Evolutionary conservation across 2,113 vertebrate genomes (phyloP).

Genomic region (Antechinus stuartii): DNA sequence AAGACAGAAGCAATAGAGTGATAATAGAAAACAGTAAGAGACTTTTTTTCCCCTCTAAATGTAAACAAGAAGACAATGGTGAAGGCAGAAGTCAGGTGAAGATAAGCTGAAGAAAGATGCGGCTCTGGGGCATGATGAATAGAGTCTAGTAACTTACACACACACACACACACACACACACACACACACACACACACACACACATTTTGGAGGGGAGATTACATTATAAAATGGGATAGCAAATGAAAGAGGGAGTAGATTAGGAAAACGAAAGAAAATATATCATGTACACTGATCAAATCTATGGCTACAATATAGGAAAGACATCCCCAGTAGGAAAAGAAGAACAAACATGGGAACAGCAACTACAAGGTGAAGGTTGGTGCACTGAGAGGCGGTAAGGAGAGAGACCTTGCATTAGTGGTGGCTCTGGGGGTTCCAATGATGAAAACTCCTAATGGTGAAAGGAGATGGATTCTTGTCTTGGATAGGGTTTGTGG

Average conservation of each 20-base stretch:
- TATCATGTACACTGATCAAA: not conserved
- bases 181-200: no score
- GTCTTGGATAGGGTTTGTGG: no score
- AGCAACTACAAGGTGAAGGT: not conserved
- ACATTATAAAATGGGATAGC: not conserved
- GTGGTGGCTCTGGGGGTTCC: not conserved
- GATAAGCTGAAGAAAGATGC: not conserved
- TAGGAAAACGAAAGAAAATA: not conserved
- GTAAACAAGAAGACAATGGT: not conserved
- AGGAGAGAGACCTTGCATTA: not conserved
- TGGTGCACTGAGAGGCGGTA: not conserved
- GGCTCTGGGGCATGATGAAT: not conserved
- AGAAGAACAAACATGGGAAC: not conserved
- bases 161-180: no score
- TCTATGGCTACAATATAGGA: not conserved
- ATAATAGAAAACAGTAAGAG: not conserved
- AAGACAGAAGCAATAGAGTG: not conserved
- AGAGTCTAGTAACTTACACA: not conserved
- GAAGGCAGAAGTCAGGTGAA: not conserved
- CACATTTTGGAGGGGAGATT: not conserved
- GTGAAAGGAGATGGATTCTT: no score
- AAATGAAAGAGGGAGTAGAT: not conserved
- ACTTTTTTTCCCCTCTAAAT: not conserved
- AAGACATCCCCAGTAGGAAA: not conserved
- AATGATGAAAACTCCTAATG: no score